Conservation (phyloP, 1,140 invertebrate genomes). For the Macrobrachium nipponense region DNA sequence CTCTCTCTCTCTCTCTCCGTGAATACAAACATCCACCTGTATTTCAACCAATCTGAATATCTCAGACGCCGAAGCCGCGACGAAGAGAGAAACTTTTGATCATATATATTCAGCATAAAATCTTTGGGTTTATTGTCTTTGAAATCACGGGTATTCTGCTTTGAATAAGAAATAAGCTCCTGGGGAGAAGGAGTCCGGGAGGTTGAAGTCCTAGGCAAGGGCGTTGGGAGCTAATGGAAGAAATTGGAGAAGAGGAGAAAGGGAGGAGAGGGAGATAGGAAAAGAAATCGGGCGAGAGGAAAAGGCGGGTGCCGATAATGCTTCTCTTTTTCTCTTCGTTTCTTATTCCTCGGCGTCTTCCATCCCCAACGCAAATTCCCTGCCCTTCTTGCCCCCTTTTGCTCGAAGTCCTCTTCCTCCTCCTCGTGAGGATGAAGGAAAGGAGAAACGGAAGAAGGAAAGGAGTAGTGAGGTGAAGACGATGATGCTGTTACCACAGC, state of each 20-base stretch:
- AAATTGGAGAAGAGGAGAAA: neutral
- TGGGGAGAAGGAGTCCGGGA: neutral
- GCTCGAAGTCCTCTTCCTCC: too few species aligned
- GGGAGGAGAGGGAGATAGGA: neutral
- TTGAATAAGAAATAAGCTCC: neutral
- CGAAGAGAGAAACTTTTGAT: neutral
- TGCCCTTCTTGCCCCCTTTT: too few species aligned
- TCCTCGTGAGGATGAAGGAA: too few species aligned
- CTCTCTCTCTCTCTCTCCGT: neutral
- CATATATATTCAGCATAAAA: constrained; percentile 14
- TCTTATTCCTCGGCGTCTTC: too few species aligned
- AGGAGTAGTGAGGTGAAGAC: too few species aligned
- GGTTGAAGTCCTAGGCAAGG: neutral
- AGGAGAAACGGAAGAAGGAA: too few species aligned
- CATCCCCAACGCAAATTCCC: too few species aligned
- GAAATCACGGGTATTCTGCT: constrained; percentile 10
- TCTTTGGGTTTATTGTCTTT: constrained; percentile 12
- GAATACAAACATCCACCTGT: neutral
- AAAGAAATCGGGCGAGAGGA: neutral
- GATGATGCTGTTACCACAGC: too few species aligned
- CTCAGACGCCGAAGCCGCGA: too few species aligned
- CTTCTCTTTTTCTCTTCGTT: too few species aligned
- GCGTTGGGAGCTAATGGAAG: neutral
- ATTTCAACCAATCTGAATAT: too few species aligned
- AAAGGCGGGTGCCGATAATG: too few species aligned